These are phyloP conservation scores for Perca flavescens DNA, from an alignment of 2,113 vertebrate species.

Conservation along the genomic window DNA sequence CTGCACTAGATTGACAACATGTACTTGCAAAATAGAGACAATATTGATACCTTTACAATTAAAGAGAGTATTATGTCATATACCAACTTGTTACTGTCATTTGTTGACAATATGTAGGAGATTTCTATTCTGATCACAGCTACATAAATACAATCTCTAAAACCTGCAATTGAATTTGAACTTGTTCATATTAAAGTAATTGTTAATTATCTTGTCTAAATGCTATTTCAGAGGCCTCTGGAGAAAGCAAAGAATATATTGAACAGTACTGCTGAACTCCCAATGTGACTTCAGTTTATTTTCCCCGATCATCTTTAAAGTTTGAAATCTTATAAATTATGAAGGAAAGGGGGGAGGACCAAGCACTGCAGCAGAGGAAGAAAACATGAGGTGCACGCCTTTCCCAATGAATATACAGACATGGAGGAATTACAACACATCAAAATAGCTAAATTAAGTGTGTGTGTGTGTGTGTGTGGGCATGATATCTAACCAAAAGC, in stretches of 20 bases:
- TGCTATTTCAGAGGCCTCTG: constrained; percentile 9
- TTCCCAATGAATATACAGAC: background rate
- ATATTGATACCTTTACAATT: background rate
- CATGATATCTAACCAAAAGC: constrained; percentile 33
- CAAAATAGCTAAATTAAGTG: constrained; percentile 9
- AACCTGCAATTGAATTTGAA: background rate
- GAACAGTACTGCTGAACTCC: constrained; percentile 6
- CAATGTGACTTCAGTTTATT: constrained; percentile 30
- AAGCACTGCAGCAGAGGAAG: background rate
- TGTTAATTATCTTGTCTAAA: background rate
- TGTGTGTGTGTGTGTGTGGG: background rate
- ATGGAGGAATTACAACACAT: background rate
- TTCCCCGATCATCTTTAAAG: constrained; percentile 37
- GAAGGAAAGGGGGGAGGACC: background rate
- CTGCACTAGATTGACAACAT: background rate
- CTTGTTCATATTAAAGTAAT: background rate
- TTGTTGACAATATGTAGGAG: background rate
- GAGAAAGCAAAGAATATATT: background rate
- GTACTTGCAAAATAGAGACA: background rate
- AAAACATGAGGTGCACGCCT: constrained; percentile 3
- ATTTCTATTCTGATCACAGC: background rate
- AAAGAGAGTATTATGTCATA: background rate
- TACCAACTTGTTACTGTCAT: background rate
- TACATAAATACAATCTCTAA: background rate
- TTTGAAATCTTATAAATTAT: constrained; percentile 57